These are phyloP conservation scores for Unio delphinus DNA, from an alignment of 2,888 invertebrate species.

Conservation along the genomic window DNA sequence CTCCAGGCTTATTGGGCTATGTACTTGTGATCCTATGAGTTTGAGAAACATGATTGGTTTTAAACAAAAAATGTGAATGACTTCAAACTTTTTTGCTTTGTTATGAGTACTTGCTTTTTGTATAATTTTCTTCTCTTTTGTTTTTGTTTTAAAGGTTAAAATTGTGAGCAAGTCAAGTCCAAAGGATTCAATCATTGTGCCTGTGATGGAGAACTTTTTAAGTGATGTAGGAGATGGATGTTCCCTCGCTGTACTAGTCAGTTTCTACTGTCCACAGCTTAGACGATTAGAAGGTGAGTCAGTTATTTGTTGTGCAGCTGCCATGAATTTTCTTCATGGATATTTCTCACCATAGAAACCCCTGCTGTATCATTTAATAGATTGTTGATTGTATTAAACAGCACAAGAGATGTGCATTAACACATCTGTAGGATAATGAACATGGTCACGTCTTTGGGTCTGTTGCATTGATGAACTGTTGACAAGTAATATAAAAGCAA, in stretches of 20 bases:
- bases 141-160: conserved; percentile 38
- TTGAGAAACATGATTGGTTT: no score
- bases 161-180: conserved; percentile 39
- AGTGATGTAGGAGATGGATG: conserved; percentile 93
- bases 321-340: not conserved
- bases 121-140: not conserved
- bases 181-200: conserved; percentile 64
- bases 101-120: not conserved
- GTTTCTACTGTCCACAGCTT: conserved; percentile 90
- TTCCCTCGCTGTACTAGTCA: conserved; percentile 87
- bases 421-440: no score
- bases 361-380: no score
- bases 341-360: no score
- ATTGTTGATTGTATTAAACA: not conserved
- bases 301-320: not conserved
- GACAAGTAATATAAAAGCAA: no score
- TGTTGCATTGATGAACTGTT: no score
- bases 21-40: no score
- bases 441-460: no score
- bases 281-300: conserved; percentile 80
- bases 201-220: conserved; percentile 79
- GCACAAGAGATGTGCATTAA: not conserved
- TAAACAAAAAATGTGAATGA: no score
- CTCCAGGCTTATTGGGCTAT: no score
- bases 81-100: not conserved